Evolutionary conservation across 2,888 invertebrate species (phyloP).

Genomic region (Meteorus cinctellus): DNA sequence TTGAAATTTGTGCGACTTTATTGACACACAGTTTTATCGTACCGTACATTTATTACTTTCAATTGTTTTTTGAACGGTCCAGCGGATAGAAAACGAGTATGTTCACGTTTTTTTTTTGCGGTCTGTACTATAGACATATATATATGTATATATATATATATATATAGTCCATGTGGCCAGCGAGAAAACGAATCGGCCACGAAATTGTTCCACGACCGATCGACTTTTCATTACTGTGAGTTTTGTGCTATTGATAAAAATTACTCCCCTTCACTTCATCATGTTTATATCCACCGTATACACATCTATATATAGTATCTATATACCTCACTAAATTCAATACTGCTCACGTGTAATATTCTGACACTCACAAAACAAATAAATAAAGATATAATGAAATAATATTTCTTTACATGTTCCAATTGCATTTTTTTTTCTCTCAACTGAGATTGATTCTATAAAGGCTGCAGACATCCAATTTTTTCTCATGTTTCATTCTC

Average conservation of each 20-base stretch:
- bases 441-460: no score
- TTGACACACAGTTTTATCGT: constrained; percentile 27
- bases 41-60: constrained; percentile 18
- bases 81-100: neutral
- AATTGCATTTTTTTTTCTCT: no score
- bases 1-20: constrained; percentile 23
- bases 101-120: constrained; percentile 8
- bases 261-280: constrained; percentile 4
- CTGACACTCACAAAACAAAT: no score
- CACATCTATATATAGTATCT: neutral
- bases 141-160: neutral
- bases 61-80: constrained; percentile 23
- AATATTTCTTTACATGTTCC: no score
- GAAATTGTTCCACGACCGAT: constrained; percentile 31
- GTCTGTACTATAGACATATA: neutral
- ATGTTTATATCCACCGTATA: constrained; percentile 1
- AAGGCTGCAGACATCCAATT: no score
- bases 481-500: no score
- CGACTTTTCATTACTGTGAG: constrained; percentile 32
- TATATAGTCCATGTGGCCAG: neutral
- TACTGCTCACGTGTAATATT: neutral
- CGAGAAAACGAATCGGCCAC: constrained; percentile 28
- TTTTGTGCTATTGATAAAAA: constrained; percentile 22
- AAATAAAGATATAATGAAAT: no score
- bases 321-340: neutral